Evolutionary conservation across 2,888 invertebrate species (phyloP).

Genomic region (Hypomecis atomaria): DNA sequence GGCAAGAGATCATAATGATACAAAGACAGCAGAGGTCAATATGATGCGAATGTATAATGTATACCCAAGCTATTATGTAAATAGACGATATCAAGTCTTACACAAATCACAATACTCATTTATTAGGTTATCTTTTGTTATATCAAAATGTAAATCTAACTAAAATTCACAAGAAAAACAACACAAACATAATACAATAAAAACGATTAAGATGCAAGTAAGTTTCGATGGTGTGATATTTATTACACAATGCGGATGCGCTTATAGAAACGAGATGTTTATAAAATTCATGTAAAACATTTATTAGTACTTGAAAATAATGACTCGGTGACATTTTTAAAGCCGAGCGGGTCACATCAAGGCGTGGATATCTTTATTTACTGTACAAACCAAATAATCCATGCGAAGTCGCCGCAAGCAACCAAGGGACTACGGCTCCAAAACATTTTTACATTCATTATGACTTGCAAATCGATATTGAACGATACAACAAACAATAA

Average conservation of each 20-base stretch:
- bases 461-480: not conserved
- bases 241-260: conserved; percentile 64
- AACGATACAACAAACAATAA: not conserved
- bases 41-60: too few relatives aligned
- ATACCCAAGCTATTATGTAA: too few relatives aligned
- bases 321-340: conserved; percentile 47
- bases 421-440: conserved; percentile 51
- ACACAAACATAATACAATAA: conserved; percentile 40
- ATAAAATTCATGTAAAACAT: conserved; percentile 30
- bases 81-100: too few relatives aligned
- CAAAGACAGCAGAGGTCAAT: too few relatives aligned
- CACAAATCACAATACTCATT: not conserved
- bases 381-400: conserved; percentile 43
- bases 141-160: conserved; percentile 2
- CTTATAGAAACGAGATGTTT: conserved; percentile 43
- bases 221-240: conserved; percentile 83
- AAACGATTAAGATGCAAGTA: conserved; percentile 71
- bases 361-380: conserved; percentile 41
- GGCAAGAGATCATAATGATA: too few relatives aligned
- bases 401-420: conserved; percentile 52
- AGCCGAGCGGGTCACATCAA: conserved; percentile 54
- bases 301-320: conserved; percentile 44
- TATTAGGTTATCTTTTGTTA: conserved; percentile 16
- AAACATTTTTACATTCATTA: conserved; percentile 38
- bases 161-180: conserved; percentile 26